phyloP scores from a whole-genome alignment of 2,888 invertebrate genomes.

The Hemithea aestivaria region DNA sequence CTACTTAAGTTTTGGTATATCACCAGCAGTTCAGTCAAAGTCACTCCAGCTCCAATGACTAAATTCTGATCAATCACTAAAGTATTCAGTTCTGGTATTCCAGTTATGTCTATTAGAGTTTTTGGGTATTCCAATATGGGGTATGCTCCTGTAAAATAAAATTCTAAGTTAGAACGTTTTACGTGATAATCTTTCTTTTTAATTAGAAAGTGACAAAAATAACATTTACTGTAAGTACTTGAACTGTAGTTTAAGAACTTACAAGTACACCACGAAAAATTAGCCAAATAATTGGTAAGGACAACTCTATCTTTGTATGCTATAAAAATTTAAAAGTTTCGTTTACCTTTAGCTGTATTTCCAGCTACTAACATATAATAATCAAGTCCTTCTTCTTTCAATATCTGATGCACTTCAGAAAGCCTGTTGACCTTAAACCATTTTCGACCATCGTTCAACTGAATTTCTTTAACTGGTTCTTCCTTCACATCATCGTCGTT shows the following conservation, averaged over 20 bases:
- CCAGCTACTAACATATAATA: slow-evolving; percentile 82
- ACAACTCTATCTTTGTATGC: too few relatives aligned
- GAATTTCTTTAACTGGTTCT: slow-evolving; percentile 28
- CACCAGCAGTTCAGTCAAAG: slow-evolving; percentile 71
- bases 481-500: slow-evolving; percentile 5
- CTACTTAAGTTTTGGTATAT: slow-evolving; percentile 49
- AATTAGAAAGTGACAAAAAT: too few relatives aligned
- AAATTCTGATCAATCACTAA: slow-evolving; percentile 57
- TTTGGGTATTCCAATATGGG: slow-evolving; percentile 55
- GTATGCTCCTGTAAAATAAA: slow-evolving; percentile 48
- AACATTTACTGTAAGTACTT: too few relatives aligned
- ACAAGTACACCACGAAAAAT: too few relatives aligned
- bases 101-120: slow-evolving; percentile 79
- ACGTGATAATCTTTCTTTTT: too few relatives aligned
- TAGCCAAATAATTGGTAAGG: too few relatives aligned
- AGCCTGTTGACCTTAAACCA: slow-evolving; percentile 75
- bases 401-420: slow-evolving; percentile 66
- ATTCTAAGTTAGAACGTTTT: slow-evolving; percentile 2
- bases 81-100: slow-evolving; percentile 74
- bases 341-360: slow-evolving; percentile 83
- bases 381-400: slow-evolving; percentile 41
- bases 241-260: too few relatives aligned
- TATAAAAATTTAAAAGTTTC: not conserved
- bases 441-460: slow-evolving; percentile 45
- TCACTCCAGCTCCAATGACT: slow-evolving; percentile 78